Evolutionary conservation across 2,888 invertebrate species (phyloP).

Genomic region (Myathropa florea): DNA sequence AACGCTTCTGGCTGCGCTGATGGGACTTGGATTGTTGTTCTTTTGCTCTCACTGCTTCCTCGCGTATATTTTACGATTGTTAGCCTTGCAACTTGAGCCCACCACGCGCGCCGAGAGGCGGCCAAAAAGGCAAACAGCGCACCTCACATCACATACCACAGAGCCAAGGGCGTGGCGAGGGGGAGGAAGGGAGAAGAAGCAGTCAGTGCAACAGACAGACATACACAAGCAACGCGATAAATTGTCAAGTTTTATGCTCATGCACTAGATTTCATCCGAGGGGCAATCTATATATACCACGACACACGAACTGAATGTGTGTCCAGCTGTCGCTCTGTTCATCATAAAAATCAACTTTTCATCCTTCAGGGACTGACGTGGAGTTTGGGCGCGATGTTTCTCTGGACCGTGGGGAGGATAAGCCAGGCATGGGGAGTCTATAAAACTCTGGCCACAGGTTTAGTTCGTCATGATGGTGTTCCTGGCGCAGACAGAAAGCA

Average conservation of each 20-base stretch:
- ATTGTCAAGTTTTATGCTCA: slow-evolving; percentile 70
- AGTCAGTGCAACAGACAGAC: neutral
- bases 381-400: neutral
- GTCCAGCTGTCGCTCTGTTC: slow-evolving; percentile 69
- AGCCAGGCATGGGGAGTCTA: slow-evolving; percentile 23
- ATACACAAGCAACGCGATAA: slow-evolving; percentile 59
- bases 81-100: slow-evolving; percentile 65
- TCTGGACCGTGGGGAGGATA: neutral
- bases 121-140: neutral
- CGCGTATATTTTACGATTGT: slow-evolving; percentile 66
- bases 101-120: slow-evolving; percentile 21
- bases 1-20: slow-evolving; percentile 69
- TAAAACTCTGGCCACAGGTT: slow-evolving; percentile 61
- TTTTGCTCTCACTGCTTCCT: slow-evolving; percentile 8
- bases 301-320: slow-evolving; percentile 44
- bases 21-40: slow-evolving; percentile 34
- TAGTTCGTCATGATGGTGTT: slow-evolving; percentile 46
- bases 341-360: slow-evolving; percentile 71
- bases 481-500: neutral
- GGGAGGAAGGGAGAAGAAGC: too few species aligned
- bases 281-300: slow-evolving; percentile 54
- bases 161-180: too few species aligned
- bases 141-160: slow-evolving; percentile 1
- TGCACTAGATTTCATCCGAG: slow-evolving; percentile 68
- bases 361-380: slow-evolving; percentile 65